Percentiles rank a stretch among this genome's conserved stretches.
phyloP scores from a whole-genome alignment of 2,797 vertebrate genomes.

The Allobates femoralis region DNA sequence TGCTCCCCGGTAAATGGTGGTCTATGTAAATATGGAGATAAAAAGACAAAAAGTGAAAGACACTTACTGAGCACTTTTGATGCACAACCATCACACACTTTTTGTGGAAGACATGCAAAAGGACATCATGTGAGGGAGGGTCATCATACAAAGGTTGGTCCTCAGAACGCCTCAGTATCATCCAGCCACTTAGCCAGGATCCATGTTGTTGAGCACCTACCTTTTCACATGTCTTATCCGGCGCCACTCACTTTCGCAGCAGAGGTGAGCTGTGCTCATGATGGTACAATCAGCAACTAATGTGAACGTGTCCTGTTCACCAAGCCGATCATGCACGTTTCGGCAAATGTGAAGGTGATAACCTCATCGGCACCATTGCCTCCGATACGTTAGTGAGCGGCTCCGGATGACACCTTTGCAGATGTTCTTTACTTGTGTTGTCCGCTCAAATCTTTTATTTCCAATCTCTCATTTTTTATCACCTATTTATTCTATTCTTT shows the following conservation, averaged over 20 bases:
- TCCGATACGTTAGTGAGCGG: too few species aligned
- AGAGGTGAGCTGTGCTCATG: too few species aligned
- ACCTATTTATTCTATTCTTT: constrained; percentile 17
- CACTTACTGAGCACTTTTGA: neutral
- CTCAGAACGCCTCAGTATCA: neutral
- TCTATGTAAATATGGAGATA: too few species aligned
- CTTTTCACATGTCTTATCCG: neutral
- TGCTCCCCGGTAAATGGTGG: too few species aligned
- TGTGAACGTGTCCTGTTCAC: too few species aligned
- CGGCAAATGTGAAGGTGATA: too few species aligned
- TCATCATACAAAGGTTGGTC: constrained; percentile 26
- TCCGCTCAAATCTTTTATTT: constrained; percentile 42
- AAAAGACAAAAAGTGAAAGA: too few species aligned
- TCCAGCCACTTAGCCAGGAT: neutral
- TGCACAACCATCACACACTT: neutral
- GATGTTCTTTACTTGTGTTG: constrained; percentile 39
- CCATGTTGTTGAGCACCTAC: neutral
- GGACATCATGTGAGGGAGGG: constrained; percentile 7
- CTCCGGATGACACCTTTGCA: too few species aligned
- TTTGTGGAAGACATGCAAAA: neutral
- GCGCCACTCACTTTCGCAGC: too few species aligned
- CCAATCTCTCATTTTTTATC: neutral
- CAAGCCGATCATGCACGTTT: too few species aligned
- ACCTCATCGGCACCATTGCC: too few species aligned
- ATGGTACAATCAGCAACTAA: too few species aligned